phyloP scores from a whole-genome alignment of 92 coral and sea anemone genomes.

The Meandrina meandrites region DNA sequence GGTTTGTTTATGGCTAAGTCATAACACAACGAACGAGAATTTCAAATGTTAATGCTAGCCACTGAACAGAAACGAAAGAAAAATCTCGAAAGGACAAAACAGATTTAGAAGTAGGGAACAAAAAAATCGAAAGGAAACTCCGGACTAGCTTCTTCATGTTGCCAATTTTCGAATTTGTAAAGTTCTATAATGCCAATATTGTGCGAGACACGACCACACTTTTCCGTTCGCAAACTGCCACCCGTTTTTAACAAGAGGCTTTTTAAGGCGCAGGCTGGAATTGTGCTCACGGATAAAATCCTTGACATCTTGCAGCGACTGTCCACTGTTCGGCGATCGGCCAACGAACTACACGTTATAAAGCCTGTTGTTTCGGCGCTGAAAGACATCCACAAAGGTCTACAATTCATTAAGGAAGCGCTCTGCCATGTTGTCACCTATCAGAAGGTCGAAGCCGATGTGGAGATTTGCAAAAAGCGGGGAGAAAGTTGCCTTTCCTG shows the following conservation, averaged over 20 bases:
- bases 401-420: constrained; percentile 87
- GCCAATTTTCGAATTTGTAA: not conserved
- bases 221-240: constrained; percentile 52
- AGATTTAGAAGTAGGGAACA: too few relatives aligned
- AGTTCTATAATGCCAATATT: constrained; percentile 16
- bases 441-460: constrained; percentile 75
- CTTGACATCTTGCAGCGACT: constrained; percentile 62
- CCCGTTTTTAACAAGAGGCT: constrained; percentile 96
- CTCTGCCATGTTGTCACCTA: constrained; percentile 79
- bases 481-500: constrained; percentile 81
- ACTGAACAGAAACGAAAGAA: not conserved
- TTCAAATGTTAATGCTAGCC: not conserved
- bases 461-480: constrained; percentile 57
- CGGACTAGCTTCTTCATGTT: not conserved
- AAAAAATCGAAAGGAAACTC: not conserved
- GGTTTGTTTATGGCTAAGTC: constrained; percentile 44
- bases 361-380: constrained; percentile 87
- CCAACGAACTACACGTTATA: constrained; percentile 67
- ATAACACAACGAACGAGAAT: constrained; percentile 4
- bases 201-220: constrained; percentile 19
- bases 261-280: constrained; percentile 95
- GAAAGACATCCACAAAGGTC: constrained; percentile 83
- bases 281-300: constrained; percentile 80
- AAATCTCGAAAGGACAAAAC: not conserved
- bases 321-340: constrained; percentile 50